Base-by-base conservation (phyloP, 2,797 vertebrate genomes). In the Gorsachius magnificus region DNA sequence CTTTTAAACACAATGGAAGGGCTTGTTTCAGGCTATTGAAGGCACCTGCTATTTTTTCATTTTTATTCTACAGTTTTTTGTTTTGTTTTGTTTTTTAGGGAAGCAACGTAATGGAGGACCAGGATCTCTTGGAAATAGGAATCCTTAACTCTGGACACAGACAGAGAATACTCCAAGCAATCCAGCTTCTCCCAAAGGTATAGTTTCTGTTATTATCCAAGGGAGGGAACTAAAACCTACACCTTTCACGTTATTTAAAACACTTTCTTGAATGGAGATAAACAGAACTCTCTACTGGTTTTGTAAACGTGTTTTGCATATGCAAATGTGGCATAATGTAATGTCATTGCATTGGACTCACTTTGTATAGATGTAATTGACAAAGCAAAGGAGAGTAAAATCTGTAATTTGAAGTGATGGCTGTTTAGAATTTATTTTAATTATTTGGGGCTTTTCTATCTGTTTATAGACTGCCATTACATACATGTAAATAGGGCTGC, bases 21-120 rank as follows among this genome's bases (percentile, higher is more conserved):
- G 5, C 9, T 72, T 89, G 36, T 94, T 94, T 92, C 69, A 70
- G 53, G 51, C 28, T 88, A 29, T 54, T 79, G 54, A 93, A 72
- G 33, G 36, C 19, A 85, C 70, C 78, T 96, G 29, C 57, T 69
- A 66, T 85, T 43, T 90, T 72, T 65, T 63, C 13, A 51, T 64
- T 91, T 70, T 83, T 79, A 89, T 83, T 95, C 38, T 87, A 80
- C 41, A 6, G 13, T 14, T 14, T 41, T 41, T 41, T 41, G 41
- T 16, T 43, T 41, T 41, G 41, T 41, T 41, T 43, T 43, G 15
- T 43, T 43, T 97, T 98, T 97, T 98, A 99, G 99, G 99, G 99
- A 98, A 99, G 99, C 96, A 99, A 99, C 77, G 99, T 99, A 90
- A 99, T 99, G 98, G 99, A 99, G 93, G 99, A 99, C 97, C 99